Percentiles rank a stretch among this genome's conserved stretches.
phyloP scores from a whole-genome alignment of 2,888 invertebrate species.

The Rotaria magnacalcarata region DNA sequence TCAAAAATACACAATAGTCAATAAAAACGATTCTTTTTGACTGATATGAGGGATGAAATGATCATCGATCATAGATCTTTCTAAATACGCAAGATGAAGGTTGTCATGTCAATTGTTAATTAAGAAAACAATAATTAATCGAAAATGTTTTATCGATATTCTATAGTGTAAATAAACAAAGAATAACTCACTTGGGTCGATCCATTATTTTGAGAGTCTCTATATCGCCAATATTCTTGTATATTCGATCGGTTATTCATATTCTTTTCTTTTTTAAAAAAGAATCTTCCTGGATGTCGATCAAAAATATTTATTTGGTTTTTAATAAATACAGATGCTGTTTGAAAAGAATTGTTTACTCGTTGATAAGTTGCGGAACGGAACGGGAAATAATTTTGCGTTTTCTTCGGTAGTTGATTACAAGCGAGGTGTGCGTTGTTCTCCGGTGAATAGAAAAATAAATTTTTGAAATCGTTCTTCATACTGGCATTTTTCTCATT shows the following conservation, averaged over 20 bases:
- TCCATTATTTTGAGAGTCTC: neutral
- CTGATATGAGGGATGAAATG: neutral
- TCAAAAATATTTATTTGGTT: neutral
- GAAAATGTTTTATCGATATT: too few relatives aligned
- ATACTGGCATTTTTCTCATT: neutral
- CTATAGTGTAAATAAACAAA: too few relatives aligned
- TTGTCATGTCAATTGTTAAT: too few relatives aligned
- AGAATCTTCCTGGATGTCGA: neutral
- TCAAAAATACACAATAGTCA: too few relatives aligned
- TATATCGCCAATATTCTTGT: slow-evolving; percentile 14
- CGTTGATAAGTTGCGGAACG: neutral
- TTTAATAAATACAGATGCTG: neutral
- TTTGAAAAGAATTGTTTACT: neutral
- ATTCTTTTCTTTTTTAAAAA: neutral
- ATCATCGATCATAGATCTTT: neutral
- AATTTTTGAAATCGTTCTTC: neutral
- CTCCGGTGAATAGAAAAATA: neutral
- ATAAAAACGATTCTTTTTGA: neutral
- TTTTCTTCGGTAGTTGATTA: neutral
- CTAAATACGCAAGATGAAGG: too few relatives aligned
- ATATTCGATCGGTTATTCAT: neutral
- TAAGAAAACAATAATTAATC: too few relatives aligned
- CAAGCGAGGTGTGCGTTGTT: neutral
- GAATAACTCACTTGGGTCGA: neutral
- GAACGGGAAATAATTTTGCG: neutral